phyloP scores from a whole-genome alignment of 2,888 invertebrate genomes.

The Ectemnius lituratus region DNA sequence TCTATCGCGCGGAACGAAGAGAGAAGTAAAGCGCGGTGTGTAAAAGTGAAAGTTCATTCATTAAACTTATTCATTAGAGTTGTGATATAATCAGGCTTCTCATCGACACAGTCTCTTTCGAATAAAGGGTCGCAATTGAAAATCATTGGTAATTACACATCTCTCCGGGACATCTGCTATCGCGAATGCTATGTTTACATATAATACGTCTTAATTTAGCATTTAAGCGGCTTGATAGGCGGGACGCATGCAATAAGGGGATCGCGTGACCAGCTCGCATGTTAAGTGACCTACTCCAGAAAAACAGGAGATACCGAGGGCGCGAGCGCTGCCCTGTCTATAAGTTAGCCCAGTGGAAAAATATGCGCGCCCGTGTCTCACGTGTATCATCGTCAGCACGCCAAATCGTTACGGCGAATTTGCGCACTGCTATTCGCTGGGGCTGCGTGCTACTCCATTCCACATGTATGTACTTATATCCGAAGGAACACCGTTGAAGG shows the following conservation, averaged over 20 bases:
- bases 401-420: slow-evolving; percentile 29
- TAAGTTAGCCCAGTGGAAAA: slow-evolving; percentile 45
- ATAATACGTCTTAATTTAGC: slow-evolving; percentile 49
- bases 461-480: too few relatives aligned
- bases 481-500: too few relatives aligned
- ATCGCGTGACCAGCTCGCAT: slow-evolving; percentile 50
- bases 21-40: too few relatives aligned
- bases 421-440: slow-evolving; percentile 2
- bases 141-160: slow-evolving; percentile 8
- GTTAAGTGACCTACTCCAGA: slow-evolving; percentile 46
- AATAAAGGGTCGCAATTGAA: not conserved
- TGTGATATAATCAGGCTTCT: too few relatives aligned
- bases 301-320: slow-evolving; percentile 44
- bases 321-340: not conserved
- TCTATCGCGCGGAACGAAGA: too few relatives aligned
- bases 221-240: slow-evolving; percentile 39
- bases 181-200: slow-evolving; percentile 45
- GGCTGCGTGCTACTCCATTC: too few relatives aligned
- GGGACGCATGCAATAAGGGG: slow-evolving; percentile 28
- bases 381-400: slow-evolving; percentile 38
- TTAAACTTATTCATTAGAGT: too few relatives aligned
- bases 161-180: not conserved
- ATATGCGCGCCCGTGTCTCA: slow-evolving; percentile 37
- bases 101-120: too few relatives aligned
- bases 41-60: too few relatives aligned